phyloP scores from a whole-genome alignment of 2,797 vertebrate genomes.

The Enteromius trimaculatus region DNA sequence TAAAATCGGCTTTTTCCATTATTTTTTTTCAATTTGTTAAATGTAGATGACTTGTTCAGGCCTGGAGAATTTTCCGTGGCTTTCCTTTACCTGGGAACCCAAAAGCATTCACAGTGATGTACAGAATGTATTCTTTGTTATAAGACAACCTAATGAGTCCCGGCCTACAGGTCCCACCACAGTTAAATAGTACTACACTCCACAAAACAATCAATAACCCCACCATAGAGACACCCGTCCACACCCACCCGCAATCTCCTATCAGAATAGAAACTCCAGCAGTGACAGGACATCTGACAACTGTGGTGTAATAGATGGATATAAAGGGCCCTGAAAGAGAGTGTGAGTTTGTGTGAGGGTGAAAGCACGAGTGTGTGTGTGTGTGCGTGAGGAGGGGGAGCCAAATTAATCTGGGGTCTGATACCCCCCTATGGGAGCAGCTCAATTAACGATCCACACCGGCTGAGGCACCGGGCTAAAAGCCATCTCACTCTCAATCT shows the following conservation, averaged over 20 bases:
- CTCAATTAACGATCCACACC: conserved; percentile 63
- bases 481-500: conserved; percentile 52
- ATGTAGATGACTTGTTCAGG: not conserved
- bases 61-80: not conserved
- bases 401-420: conserved; percentile 65
- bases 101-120: conserved; percentile 1
- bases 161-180: conserved; percentile 12
- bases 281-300: conserved; percentile 45
- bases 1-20: not conserved
- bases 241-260: conserved; percentile 15
- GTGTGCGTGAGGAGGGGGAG: conserved; percentile 41
- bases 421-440: conserved; percentile 63
- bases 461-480: conserved; percentile 63
- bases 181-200: conserved; percentile 28
- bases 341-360: conserved; percentile 44
- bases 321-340: conserved; percentile 31
- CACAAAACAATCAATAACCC: conserved; percentile 30
- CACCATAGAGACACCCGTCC: not conserved
- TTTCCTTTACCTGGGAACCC: not conserved
- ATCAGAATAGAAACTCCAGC: conserved; percentile 42
- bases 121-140: conserved; percentile 13
- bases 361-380: conserved; percentile 32
- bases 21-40: not conserved
- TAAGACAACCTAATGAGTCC: not conserved
- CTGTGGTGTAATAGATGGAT: conserved; percentile 58